Evolutionary conservation across 2,888 invertebrate species (phyloP), one percentile per base, ranked within the genome.

Genomic region (Drosophila lutescens): DNA sequence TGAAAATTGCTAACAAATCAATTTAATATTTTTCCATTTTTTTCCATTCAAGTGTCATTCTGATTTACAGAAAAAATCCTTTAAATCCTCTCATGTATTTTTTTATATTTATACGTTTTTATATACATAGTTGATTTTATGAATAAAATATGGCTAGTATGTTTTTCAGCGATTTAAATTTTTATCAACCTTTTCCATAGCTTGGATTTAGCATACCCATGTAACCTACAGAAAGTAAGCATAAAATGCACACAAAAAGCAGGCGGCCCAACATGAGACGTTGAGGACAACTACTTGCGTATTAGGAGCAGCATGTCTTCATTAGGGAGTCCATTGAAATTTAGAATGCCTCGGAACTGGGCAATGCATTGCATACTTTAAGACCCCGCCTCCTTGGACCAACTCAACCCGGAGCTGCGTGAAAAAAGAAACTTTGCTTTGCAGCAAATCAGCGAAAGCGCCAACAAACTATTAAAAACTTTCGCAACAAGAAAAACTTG

Each of bases 381-480:
- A 71, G 65, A 23, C 43, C 41, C 13, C 20, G 20, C 20, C 44
- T 66, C 44, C 13, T 26, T 54, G 62, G 43, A 51, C 55, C 30
- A 32, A 38, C 36, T 26, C 8, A 30, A 8, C 17, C 9, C 20
- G 8, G 59, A 47, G 12, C 36, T 41, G 46, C 23, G 32, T n/a
- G 41, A 47, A 61, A 60, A 70, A 66, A 23, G 57, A 79, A 84
- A 84, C 69, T 86, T 83, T 71, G 70, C 67, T 66, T 73, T 73
- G 74, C 78, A 71, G 81, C 81, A 84, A 84, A 84, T 86, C 83
- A 84, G 83, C 83, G 83, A 84, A 84, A 84, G 86, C 83, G 83
- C 83, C 83, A 84, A 84, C 85, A 84, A 84, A 84, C 83, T 84
- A 84, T 84, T 86, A 84, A 84, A 83, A 84, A 84, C 78, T 84